phyloP scores from a whole-genome alignment of 2,797 vertebrate species.

The Diplodus puntazzo region DNA sequence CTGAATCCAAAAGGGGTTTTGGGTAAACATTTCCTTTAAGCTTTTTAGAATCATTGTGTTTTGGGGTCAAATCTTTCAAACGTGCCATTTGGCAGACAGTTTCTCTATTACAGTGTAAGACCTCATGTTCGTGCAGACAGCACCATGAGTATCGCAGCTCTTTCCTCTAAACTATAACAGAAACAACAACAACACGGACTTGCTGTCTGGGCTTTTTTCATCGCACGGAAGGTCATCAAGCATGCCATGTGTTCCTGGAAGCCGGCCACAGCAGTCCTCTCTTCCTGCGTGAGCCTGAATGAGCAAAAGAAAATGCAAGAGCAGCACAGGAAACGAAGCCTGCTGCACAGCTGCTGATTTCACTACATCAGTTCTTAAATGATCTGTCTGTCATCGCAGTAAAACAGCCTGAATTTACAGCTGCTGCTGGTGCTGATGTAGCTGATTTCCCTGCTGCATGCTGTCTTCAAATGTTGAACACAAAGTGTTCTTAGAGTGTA shows the following conservation, averaged over 20 bases:
- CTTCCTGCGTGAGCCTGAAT: constrained; percentile 25
- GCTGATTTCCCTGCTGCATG: neutral
- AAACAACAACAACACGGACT: constrained; percentile 41
- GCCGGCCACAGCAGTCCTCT: constrained; percentile 2
- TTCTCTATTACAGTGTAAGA: constrained; percentile 1
- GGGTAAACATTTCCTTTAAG: too few relatives aligned
- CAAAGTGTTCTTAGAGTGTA: neutral
- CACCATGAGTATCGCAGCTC: constrained; percentile 16
- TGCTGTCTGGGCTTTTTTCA: constrained; percentile 50
- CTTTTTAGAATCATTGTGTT: neutral
- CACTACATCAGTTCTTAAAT: constrained; percentile 11
- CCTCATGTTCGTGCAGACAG: constrained; percentile 21
- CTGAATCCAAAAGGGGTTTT: too few relatives aligned
- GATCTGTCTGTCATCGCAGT: neutral
- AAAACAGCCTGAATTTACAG: constrained; percentile 12
- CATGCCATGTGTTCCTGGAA: constrained; percentile 40
- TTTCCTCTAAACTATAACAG: constrained; percentile 35
- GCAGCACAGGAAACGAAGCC: constrained; percentile 28
- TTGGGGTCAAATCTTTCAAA: neutral
- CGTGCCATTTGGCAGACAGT: neutral
- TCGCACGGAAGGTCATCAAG: constrained; percentile 46
- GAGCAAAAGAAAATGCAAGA: constrained; percentile 17
- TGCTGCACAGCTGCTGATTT: constrained; percentile 38
- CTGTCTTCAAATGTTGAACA: neutral
- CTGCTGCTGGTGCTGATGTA: neutral